Conservation (phyloP, 2,888 invertebrate genomes). For the Oxytorus armatus region DNA sequence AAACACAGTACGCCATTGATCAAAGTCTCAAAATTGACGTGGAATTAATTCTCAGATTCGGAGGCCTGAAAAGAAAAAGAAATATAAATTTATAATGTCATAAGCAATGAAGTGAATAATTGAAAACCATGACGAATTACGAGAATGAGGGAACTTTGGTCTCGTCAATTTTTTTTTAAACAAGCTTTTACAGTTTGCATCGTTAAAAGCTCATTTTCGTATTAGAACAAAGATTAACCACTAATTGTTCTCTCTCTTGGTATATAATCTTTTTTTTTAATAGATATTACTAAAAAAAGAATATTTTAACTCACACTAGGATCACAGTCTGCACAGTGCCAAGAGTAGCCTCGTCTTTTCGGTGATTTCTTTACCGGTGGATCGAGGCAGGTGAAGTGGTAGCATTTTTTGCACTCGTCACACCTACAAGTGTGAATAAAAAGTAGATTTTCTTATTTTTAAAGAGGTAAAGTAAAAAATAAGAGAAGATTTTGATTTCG, state of each 20-base stretch:
- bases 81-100: constrained; percentile 33
- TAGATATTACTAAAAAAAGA: background rate
- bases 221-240: too few species aligned
- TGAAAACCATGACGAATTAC: too few species aligned
- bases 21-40: constrained; percentile 62
- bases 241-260: constrained; percentile 21
- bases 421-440: constrained; percentile 87
- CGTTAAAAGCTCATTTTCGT: too few species aligned
- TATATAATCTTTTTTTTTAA: background rate
- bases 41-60: constrained; percentile 82
- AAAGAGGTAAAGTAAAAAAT: background rate
- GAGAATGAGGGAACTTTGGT: too few species aligned
- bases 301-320: constrained; percentile 89
- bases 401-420: constrained; percentile 95
- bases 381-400: constrained; percentile 96
- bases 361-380: constrained; percentile 97
- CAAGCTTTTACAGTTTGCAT: too few species aligned
- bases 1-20: constrained; percentile 70
- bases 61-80: constrained; percentile 81
- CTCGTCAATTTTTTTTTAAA: too few species aligned
- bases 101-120: too few species aligned
- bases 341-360: constrained; percentile 96
- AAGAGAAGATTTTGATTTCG: background rate
- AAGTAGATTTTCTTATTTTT: background rate
- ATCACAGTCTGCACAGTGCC: constrained; percentile 98